A percentile compares a stretch with the other conserved stretches of the same genome.
Conservation (phyloP, 2,797 vertebrate genomes). For the Neopelma chrysocephalum region DNA sequence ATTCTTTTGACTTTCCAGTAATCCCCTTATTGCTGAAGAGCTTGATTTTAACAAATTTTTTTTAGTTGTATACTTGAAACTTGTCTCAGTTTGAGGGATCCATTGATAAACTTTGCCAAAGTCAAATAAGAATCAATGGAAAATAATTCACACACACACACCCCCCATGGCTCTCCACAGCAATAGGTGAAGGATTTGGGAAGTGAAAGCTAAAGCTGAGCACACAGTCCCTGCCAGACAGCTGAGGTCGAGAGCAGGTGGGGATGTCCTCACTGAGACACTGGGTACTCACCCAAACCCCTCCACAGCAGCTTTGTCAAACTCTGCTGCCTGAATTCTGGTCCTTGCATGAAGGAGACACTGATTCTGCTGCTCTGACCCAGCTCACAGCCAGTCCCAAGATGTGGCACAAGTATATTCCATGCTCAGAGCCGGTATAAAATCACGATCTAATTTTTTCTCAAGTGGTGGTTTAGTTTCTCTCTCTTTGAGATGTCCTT, state of each 20-base stretch:
- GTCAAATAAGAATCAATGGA: not conserved
- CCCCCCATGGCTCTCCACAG: not conserved
- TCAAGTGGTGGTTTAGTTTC: no score
- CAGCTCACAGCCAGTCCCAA: not conserved
- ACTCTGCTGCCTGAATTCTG: not conserved
- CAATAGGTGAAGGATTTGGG: not conserved
- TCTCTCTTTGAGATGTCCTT: not conserved
- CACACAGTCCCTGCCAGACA: not conserved
- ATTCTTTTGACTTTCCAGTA: not conserved
- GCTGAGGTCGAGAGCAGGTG: not conserved
- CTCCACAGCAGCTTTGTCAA: not conserved
- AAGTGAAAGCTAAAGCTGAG: not conserved
- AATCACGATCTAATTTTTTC: not conserved
- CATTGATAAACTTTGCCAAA: not conserved
- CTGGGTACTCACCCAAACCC: not conserved
- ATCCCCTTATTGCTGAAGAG: not conserved
- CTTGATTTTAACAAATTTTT: not conserved
- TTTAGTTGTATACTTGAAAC: not conserved
- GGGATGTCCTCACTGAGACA: not conserved
- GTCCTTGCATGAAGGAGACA: not conserved
- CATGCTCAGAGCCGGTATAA: not conserved
- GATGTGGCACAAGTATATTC: fast-evolving
- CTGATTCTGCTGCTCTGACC: not conserved
- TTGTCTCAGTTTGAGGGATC: not conserved
- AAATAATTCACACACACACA: not conserved